A percentile compares a stretch with the other conserved stretches of the same genome.
These are phyloP conservation scores for Enhydra lutris DNA, from an alignment of 2,113 vertebrate species.

Conservation along the genomic window DNA sequence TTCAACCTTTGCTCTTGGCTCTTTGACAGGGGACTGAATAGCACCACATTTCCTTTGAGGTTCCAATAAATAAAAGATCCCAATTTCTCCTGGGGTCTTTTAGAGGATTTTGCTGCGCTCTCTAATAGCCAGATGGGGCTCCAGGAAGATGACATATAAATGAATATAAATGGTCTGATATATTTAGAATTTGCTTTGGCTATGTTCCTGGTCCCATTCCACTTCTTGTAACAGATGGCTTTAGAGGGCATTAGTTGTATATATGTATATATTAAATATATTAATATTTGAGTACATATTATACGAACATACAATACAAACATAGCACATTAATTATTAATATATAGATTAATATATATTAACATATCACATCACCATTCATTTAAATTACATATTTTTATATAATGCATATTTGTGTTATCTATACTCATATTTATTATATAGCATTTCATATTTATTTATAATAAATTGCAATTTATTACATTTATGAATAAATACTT, in stretches of 20 bases:
- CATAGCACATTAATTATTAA: background rate
- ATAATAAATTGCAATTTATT: background rate
- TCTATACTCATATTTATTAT: background rate
- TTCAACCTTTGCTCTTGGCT: background rate
- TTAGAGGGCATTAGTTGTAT: background rate
- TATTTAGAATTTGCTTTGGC: slow-evolving; percentile 8
- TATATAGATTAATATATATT: background rate
- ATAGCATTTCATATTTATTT: background rate
- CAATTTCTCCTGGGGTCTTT: background rate
- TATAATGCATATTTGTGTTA: background rate
- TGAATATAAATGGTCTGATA: background rate
- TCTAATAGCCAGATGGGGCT: background rate
- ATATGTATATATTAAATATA: background rate
- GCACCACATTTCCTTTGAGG: background rate
- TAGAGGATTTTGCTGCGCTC: background rate
- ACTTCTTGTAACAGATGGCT: background rate
- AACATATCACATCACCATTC: background rate
- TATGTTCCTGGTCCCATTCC: background rate
- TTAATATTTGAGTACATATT: background rate
- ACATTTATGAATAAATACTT: background rate
- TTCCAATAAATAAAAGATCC: background rate
- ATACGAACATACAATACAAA: background rate
- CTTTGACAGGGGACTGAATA: background rate
- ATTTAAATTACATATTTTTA: background rate
- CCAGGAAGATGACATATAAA: background rate